Percentiles rank a stretch among this genome's conserved stretches.
phyloP scores from a whole-genome alignment of 2,797 vertebrate species.

The Megalops cyprinoides region DNA sequence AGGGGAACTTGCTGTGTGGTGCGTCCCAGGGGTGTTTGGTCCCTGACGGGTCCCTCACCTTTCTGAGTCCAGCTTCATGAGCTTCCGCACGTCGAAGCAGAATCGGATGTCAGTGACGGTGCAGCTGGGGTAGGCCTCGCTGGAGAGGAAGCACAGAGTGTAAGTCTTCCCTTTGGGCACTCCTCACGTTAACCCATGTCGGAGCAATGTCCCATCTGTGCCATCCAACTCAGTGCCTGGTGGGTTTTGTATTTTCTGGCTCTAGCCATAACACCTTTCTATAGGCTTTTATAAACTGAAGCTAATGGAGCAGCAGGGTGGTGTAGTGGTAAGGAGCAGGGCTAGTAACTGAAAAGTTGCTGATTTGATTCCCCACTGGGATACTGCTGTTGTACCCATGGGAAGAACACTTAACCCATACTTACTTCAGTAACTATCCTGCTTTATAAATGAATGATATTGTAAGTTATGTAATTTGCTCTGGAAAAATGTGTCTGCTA shows the following conservation, averaged over 20 bases:
- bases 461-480: no score
- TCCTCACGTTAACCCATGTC: background rate
- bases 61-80: conserved; percentile 90
- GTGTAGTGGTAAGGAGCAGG: no score
- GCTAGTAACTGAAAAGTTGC: no score
- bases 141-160: conserved; percentile 52
- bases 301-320: background rate
- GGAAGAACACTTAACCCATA: no score
- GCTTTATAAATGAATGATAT: no score
- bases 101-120: conserved; percentile 91
- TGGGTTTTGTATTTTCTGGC: background rate
- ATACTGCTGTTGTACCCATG: no score
- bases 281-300: no score
- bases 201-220: background rate
- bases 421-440: no score
- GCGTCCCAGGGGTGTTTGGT: background rate
- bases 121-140: conserved; percentile 95
- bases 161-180: background rate
- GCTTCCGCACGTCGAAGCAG: conserved; percentile 87
- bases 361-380: no score
- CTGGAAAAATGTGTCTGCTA: no score
- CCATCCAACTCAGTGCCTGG: background rate
- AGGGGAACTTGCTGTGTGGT: background rate
- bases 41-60: conserved; percentile 70
- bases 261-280: no score